A percentile compares a stretch with the other conserved stretches of the same genome.
Conservation (phyloP, 1,140 invertebrate genomes). For the Psilanteris sp. region DNA sequence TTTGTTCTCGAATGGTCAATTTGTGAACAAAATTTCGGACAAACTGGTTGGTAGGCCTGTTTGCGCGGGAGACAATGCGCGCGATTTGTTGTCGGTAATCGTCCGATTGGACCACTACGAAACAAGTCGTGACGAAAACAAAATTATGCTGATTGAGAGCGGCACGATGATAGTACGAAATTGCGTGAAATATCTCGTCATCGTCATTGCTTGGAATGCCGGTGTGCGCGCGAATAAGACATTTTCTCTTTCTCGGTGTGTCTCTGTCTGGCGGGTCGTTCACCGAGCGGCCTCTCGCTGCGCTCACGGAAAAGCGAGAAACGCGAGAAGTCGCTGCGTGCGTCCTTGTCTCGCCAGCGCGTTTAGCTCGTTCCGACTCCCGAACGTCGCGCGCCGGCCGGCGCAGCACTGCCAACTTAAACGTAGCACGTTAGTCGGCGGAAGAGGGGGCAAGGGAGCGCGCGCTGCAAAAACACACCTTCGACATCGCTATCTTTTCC, state of each 20-base stretch:
- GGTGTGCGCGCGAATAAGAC: constrained; percentile 64
- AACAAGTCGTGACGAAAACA: constrained; percentile 17
- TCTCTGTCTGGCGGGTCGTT: constrained; percentile 71
- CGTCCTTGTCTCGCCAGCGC: constrained; percentile 23
- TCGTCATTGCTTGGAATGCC: constrained; percentile 72
- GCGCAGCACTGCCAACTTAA: constrained; percentile 32
- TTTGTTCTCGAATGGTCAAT: too few relatives aligned
- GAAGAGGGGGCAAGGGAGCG: neutral
- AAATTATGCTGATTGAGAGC: constrained; percentile 54
- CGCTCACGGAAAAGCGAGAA: constrained; percentile 60
- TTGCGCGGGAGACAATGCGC: too few relatives aligned
- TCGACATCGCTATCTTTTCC: constrained; percentile 28
- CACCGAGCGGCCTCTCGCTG: constrained; percentile 62
- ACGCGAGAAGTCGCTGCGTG: constrained; percentile 46
- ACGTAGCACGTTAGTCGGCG: neutral
- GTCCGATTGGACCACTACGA: too few relatives aligned
- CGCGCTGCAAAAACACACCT: constrained; percentile 33
- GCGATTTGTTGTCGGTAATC: too few relatives aligned
- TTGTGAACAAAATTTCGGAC: too few relatives aligned
- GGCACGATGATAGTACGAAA: constrained; percentile 48
- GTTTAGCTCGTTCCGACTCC: neutral
- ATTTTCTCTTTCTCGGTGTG: constrained; percentile 62
- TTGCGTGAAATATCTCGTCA: constrained; percentile 67
- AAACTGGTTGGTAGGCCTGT: too few relatives aligned
- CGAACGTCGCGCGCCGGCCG: constrained; percentile 26